Percentiles rank a stretch among this genome's conserved stretches.
Conservation (phyloP, 1,140 invertebrate species). For the Formica selysi region DNA sequence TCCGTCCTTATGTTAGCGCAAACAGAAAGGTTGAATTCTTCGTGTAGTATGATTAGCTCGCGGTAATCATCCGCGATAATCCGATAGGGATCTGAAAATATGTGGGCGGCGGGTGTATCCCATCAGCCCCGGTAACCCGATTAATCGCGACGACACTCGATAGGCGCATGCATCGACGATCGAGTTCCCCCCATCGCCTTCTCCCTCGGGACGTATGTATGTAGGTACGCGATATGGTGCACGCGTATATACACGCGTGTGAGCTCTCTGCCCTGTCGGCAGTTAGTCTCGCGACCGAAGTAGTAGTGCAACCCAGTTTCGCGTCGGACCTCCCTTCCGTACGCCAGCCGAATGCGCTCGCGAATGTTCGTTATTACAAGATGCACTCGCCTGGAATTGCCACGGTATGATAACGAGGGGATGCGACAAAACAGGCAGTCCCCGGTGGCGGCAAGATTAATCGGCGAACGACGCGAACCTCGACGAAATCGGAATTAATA, state of each 20-base stretch:
- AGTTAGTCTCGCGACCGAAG: conserved; percentile 65
- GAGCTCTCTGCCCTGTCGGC: not conserved
- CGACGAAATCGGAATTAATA: not conserved
- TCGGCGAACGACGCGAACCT: not conserved
- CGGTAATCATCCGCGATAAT: conserved; percentile 54
- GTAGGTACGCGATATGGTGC: too few species aligned
- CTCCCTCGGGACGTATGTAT: conserved; percentile 55
- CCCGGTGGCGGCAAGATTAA: not conserved
- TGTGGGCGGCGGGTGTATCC: conserved; percentile 31
- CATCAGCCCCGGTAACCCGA: conserved; percentile 70
- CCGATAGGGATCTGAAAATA: conserved; percentile 53
- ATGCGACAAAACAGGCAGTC: not conserved
- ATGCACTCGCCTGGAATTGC: conserved; percentile 32
- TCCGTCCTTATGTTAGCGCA: not conserved
- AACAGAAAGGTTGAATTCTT: not conserved
- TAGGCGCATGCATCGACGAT: conserved; percentile 59
- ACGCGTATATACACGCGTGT: not conserved
- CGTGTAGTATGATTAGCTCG: not conserved
- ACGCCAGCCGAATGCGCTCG: conserved; percentile 39
- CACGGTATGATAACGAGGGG: not conserved
- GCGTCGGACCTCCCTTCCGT: conserved; percentile 74
- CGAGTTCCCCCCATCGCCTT: conserved; percentile 73
- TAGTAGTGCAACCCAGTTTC: conserved; percentile 84
- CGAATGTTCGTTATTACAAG: conserved; percentile 15
- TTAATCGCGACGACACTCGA: conserved; percentile 75